Evolutionary conservation across 2,797 vertebrate genomes (phyloP), one percentile per base, ranked within the genome.

Genomic region (Furcifer pardalis): DNA sequence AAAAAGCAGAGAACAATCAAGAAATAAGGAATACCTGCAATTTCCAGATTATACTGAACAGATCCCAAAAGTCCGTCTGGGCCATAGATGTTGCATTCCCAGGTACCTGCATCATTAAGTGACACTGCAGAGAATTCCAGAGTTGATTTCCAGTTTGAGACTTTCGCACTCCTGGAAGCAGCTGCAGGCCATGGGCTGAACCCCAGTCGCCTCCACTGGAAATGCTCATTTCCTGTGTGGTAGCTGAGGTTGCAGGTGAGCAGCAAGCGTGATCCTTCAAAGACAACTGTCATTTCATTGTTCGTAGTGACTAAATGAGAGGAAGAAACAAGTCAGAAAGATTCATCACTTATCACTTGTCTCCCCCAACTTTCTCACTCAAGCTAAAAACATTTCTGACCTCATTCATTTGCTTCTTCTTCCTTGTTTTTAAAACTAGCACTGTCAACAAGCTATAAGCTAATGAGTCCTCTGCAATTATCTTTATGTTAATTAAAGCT

Each of bases 81-180:
- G 27, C 90, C 87, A 1, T 88, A 1, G 1, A 94, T 65, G 1
- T 88, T 91, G 84, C 94, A 95, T 60, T 95, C 90, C 94, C 94
- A 95, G 0, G 7, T 92, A 65, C 93, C 94, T 0, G 0, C 76
- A 40, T 95, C 91, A 65, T 85, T 84, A 17, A 84, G 90, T 69
- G 91, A 93, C 84, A 95, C 93, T 1, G 0, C 85, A 35, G 13
- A 1, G 79, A 94, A 91, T 72, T 92, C 93, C 82, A 91, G 72
- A n/a, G 46, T 80, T 2, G 0, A 44, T 0, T 4, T 21, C 17
- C 10, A 2, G 19, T 23, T 35, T 8, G 1, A 72, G 37, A 13
- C 3, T 1, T 69, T 35, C 40, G 19, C 60, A 49, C 77, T 27
- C 25, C 0, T 44, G 21, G 79, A 71, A 35, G 23, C 25, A 37